A percentile compares a stretch with the other conserved stretches of the same genome.
phyloP scores from a whole-genome alignment of 1,140 invertebrate genomes.

The Zophobas atratus region DNA sequence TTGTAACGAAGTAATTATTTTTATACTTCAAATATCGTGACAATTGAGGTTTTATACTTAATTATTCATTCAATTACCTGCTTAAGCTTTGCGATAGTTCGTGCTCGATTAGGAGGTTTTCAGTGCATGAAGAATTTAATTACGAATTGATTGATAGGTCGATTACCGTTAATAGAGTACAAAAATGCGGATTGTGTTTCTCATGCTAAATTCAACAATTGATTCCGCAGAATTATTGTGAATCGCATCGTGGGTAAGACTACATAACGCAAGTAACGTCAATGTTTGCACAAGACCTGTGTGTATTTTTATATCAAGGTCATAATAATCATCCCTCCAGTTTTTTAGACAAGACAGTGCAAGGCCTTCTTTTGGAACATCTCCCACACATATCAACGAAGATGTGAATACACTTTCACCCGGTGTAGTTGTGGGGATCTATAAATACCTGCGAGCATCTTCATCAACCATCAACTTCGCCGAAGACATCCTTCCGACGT shows the following conservation, averaged over 20 bases:
- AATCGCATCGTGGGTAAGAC: slow-evolving; percentile 22
- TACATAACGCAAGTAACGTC: slow-evolving; percentile 26
- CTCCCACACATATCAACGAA: slow-evolving; percentile 49
- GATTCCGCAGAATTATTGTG: neutral
- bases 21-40: too few relatives aligned
- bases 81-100: neutral
- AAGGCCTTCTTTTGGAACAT: slow-evolving; percentile 48
- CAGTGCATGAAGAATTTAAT: neutral
- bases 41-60: neutral
- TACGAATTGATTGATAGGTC: too few relatives aligned
- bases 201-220: neutral
- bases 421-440: slow-evolving; percentile 46
- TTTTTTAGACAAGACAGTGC: slow-evolving; percentile 39
- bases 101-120: neutral
- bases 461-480: slow-evolving; percentile 30
- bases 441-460: slow-evolving; percentile 54
- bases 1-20: too few relatives aligned
- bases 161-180: too few relatives aligned
- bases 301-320: slow-evolving; percentile 48
- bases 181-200: too few relatives aligned
- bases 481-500: slow-evolving; percentile 47
- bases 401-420: slow-evolving; percentile 58
- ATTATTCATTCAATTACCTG: neutral
- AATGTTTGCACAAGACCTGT: slow-evolving; percentile 25
- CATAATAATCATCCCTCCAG: slow-evolving; percentile 46